Evolutionary conservation across 1,140 invertebrate species (phyloP).

Genomic region (Lepeophtheirus salmonis): DNA sequence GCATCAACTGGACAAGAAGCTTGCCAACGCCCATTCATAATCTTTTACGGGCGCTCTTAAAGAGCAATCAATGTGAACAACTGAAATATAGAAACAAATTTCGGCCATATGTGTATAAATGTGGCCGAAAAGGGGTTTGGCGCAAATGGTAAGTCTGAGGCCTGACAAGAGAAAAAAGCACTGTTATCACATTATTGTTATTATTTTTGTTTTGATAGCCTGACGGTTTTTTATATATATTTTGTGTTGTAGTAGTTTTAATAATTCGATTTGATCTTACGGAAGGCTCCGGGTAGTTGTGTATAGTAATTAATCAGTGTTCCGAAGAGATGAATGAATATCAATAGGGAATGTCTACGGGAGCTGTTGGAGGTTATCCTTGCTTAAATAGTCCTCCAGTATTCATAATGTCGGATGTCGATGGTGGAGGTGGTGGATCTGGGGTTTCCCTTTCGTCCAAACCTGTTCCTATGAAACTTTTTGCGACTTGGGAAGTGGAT

Average conservation of each 20-base stretch:
- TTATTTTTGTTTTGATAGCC: not conserved
- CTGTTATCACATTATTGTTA: too few relatives aligned
- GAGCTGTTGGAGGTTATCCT: not conserved
- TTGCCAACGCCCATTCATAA: not conserved
- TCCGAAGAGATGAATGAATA: too few relatives aligned
- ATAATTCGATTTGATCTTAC: not conserved
- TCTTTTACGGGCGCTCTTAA: not conserved
- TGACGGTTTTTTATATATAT: not conserved
- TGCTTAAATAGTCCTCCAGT: not conserved
- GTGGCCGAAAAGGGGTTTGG: too few relatives aligned
- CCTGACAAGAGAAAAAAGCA: not conserved
- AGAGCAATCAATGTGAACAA: too few relatives aligned
- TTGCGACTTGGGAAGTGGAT: conserved; percentile 93
- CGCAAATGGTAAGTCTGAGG: not conserved
- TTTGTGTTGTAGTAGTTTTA: not conserved
- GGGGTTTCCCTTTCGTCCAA: conserved; percentile 32
- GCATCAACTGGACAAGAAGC: too few relatives aligned
- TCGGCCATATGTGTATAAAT: too few relatives aligned
- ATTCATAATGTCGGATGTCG: not conserved
- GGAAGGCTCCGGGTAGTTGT: not conserved
- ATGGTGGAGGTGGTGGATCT: not conserved
- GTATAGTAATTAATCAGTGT: too few relatives aligned
- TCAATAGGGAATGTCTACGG: too few relatives aligned
- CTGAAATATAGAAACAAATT: not conserved
- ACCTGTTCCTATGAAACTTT: conserved; percentile 89